Conservation (phyloP, 2,113 vertebrate genomes). For the Montifringilla adamsi region DNA sequence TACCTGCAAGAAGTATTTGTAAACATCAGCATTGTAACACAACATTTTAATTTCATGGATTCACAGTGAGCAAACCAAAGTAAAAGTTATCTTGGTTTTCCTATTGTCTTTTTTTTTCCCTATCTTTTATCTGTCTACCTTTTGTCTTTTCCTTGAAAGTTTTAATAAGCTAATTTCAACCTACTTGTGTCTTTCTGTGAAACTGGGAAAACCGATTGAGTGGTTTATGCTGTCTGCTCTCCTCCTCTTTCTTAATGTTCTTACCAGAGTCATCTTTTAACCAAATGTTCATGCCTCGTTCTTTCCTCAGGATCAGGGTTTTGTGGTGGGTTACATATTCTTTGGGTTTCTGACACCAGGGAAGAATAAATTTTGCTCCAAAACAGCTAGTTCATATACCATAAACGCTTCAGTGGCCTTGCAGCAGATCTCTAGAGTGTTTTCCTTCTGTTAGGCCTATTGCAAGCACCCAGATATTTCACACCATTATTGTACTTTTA, state of each 20-base stretch:
- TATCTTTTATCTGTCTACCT: not conserved
- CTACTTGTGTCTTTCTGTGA: not conserved
- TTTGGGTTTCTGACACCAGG: not conserved
- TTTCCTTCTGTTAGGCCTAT: not conserved
- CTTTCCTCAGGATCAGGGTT: not conserved
- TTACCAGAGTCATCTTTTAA: not conserved
- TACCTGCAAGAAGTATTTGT: not conserved
- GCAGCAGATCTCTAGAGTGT: not conserved
- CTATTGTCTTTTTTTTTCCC: not conserved
- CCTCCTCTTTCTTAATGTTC: not conserved
- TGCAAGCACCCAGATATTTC: not conserved
- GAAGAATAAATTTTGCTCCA: not conserved
- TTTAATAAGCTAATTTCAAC: not conserved
- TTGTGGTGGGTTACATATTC: not conserved
- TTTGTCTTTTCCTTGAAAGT: not conserved
- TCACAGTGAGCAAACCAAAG: not conserved
- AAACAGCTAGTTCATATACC: not conserved
- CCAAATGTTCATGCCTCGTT: not conserved
- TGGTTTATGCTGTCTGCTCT: not conserved
- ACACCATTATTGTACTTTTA: not conserved
- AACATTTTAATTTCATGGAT: not conserved
- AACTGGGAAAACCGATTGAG: not conserved
- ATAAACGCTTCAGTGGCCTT: not conserved
- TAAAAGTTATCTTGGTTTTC: not conserved
- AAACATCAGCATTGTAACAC: not conserved